Evolutionary conservation across 2,888 invertebrate species (phyloP), one percentile per base, ranked within the genome.

Genomic region (Yponomeuta cagnagella): DNA sequence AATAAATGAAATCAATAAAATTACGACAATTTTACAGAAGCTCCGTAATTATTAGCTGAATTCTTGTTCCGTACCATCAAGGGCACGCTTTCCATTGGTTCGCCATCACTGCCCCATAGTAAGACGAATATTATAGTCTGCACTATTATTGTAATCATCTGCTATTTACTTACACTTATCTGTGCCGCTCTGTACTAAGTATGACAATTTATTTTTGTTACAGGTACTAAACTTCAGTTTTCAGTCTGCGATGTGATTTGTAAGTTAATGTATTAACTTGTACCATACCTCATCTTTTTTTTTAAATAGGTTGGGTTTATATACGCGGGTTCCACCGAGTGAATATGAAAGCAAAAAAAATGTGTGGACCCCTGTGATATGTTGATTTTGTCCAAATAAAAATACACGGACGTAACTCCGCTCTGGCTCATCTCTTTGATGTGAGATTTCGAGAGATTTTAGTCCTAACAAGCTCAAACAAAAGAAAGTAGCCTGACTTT

Each of bases 401-500:
- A 79, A 79, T 78, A 78, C 77, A 75, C 77, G 65, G 31, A 58
- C 52, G 12, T 76, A 73, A 77, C 77, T 76, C 79, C 77, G 74
- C 75, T 70, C 72, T 74, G 77, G 78, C 72, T 77, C 78, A 78
- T 76, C 77, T 76, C 80, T 82, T 81, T 80, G 79, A 82, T 81
- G 78, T 81, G 75, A 75, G 74, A 74, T 77, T 79, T 76, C 74
- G 76, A 75, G 76, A 74, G 73, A 77, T 76, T 80, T 79, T 77
- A 75, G 77, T 77, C 77, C 80, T 80, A 81, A 81, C 82, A 80
- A 80, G 79, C 76, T 75, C 74, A 72, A 74, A 76, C 76, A 77
- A 79, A 78, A 77, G 74, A 78, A 71, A 73, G 73, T 70, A 72
- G 73, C 74, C 74, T 77, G 78, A 77, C 80, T 73, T 82, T 80